These are phyloP conservation scores for Drosophila meridiana DNA, from an alignment of 2,888 invertebrate genomes.

Conservation along the genomic window DNA sequence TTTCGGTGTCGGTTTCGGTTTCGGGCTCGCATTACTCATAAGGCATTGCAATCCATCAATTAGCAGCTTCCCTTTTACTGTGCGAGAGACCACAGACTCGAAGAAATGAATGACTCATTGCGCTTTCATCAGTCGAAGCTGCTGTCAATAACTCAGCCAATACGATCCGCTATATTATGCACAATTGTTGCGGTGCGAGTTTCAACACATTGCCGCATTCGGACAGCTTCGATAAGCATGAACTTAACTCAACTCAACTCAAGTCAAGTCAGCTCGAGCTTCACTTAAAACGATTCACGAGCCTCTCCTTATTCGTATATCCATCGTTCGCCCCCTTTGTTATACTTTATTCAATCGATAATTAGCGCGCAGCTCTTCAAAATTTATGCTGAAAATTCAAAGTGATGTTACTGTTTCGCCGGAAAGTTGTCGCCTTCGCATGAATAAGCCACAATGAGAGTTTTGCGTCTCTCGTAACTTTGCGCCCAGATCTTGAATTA, in stretches of 20 bases:
- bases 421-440: constrained; percentile 60
- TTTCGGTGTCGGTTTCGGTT: constrained; percentile 13
- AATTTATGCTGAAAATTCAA: constrained; percentile 81
- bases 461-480: constrained; percentile 39
- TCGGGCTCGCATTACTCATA: constrained; percentile 60
- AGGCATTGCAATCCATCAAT: constrained; percentile 70
- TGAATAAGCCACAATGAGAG: constrained; percentile 42
- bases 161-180: constrained; percentile 54
- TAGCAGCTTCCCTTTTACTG: constrained; percentile 58
- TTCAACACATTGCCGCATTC: constrained; percentile 41
- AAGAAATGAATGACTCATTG: constrained; percentile 61
- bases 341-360: constrained; percentile 71
- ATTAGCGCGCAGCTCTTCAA: constrained; percentile 67
- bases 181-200: constrained; percentile 52
- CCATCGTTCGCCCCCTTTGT: constrained; percentile 35
- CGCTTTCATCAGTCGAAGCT: constrained; percentile 55
- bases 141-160: constrained; percentile 75
- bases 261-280: background rate
- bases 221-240: constrained; percentile 48
- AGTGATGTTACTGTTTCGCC: constrained; percentile 81
- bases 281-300: constrained; percentile 22
- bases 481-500: constrained; percentile 67
- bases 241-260: constrained; percentile 21
- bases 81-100: constrained; percentile 36
- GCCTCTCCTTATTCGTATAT: constrained; percentile 14